Conservation (phyloP, 2,888 invertebrate genomes). For the Aphodius sticticus region DNA sequence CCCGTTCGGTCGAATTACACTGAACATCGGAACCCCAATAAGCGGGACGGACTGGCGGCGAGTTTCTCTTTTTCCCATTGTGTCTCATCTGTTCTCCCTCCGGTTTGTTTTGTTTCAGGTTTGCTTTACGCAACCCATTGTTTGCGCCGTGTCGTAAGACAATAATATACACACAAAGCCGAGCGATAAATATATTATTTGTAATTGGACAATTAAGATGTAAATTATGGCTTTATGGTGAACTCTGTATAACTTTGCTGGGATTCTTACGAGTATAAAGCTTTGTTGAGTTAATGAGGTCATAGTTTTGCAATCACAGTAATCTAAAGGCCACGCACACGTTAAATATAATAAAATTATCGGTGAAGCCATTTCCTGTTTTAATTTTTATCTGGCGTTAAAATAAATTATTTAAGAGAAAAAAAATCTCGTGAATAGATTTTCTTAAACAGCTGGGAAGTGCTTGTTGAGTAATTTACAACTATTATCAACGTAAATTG, state of each 20-base stretch:
- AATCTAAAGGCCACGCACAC: too few relatives aligned
- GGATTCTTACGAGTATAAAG: too few relatives aligned
- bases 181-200: background rate
- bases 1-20: background rate
- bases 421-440: too few relatives aligned
- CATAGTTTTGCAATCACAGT: too few relatives aligned
- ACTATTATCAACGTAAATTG: too few relatives aligned
- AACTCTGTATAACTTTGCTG: background rate
- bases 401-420: too few relatives aligned
- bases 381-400: too few relatives aligned
- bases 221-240: background rate
- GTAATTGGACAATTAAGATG: slow-evolving; percentile 4
- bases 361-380: too few relatives aligned
- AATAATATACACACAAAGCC: background rate
- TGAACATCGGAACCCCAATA: background rate
- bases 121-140: slow-evolving; percentile 4
- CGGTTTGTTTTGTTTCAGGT: background rate
- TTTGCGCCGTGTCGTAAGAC: background rate
- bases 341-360: too few relatives aligned
- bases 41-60: background rate
- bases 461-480: too few relatives aligned
- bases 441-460: too few relatives aligned
- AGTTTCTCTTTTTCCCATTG: background rate
- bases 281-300: too few relatives aligned
- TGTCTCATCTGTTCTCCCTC: background rate